phyloP scores from a whole-genome alignment of 2,113 vertebrate species.

The Triplophysa dalaica region DNA sequence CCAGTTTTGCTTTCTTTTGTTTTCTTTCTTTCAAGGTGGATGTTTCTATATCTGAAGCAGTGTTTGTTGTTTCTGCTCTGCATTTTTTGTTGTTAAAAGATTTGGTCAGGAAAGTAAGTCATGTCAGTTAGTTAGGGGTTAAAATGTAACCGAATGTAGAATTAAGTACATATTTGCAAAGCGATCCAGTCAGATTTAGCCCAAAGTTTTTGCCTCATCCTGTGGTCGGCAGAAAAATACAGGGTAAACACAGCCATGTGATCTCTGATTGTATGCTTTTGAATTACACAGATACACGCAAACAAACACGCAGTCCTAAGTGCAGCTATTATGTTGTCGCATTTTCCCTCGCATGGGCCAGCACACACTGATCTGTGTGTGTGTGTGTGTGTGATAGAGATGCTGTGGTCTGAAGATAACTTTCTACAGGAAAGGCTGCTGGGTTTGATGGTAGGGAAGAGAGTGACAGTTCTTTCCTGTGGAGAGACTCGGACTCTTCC shows the following conservation, averaged over 20 bases:
- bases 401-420: slow-evolving; percentile 35
- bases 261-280: slow-evolving; percentile 16
- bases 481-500: slow-evolving; percentile 20
- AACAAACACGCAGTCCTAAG: background rate
- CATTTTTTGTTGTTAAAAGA: background rate
- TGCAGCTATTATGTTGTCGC: slow-evolving; percentile 39
- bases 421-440: slow-evolving; percentile 52
- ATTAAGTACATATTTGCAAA: background rate
- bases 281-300: background rate
- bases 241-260: slow-evolving; percentile 34
- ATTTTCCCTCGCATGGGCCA: slow-evolving; percentile 24
- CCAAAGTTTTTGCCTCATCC: background rate
- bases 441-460: slow-evolving; percentile 23
- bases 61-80: background rate
- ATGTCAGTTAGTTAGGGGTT: background rate
- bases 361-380: slow-evolving; percentile 38
- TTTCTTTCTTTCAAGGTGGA: background rate
- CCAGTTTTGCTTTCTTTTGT: slow-evolving; percentile 3
- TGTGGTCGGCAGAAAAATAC: slow-evolving; percentile 20
- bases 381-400: slow-evolving; percentile 44
- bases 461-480: slow-evolving; percentile 38
- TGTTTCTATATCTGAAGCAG: slow-evolving; percentile 3
- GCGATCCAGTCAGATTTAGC: background rate
- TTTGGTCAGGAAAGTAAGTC: background rate
- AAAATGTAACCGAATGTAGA: background rate